Evolutionary conservation across 2,113 vertebrate species (phyloP), one percentile per base, ranked within the genome.

Genomic region (Eulemur rufifrons): DNA sequence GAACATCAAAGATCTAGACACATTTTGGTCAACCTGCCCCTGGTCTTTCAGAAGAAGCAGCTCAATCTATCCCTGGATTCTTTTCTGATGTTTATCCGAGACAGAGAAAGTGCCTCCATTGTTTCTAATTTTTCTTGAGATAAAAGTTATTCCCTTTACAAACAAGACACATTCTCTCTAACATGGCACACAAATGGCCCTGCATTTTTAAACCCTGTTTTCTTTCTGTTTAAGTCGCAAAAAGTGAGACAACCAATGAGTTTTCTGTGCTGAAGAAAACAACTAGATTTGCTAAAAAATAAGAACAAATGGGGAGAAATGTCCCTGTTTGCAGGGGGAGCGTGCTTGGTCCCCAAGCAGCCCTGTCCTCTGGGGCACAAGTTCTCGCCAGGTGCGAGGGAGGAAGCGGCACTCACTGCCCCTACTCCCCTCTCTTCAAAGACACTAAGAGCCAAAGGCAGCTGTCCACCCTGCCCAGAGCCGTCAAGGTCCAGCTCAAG

Each of bases 321-420:
- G 20, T 47, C 18, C 9, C 34, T 32, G 59, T 80, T 64, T 4
- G 0, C 4, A 6, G 2, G 23, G 82, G 29, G 23, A 32, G 4
- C 2, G 5, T 12, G 10, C n/a, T 23, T 10, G 0, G 27, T 14
- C 39, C 37, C 9, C 2, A 34, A 47, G 68, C 45, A n/a, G 82
- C 25, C 56, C 6, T 3, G 6, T 42, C 61, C 15, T 11, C 25
- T 3, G 20, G 0, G 0, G 59, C 25, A 34, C 29, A 56, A 42
- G n/a, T 0, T 0, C 21, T 13, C 0, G 1, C 6, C 14, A 13
- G 1, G 23, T 21, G 8, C 12, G 25, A 27, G 42, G 32, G 18
- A 34, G 34, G 61, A 47, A 42, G 64, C 5, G 45, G 20, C 15
- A 2, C 47, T 39, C 12, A 0, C 56, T 39, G 14, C 0, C n/a